Conservation (phyloP, 2,113 vertebrate genomes). For the Eurypyga helias region DNA sequence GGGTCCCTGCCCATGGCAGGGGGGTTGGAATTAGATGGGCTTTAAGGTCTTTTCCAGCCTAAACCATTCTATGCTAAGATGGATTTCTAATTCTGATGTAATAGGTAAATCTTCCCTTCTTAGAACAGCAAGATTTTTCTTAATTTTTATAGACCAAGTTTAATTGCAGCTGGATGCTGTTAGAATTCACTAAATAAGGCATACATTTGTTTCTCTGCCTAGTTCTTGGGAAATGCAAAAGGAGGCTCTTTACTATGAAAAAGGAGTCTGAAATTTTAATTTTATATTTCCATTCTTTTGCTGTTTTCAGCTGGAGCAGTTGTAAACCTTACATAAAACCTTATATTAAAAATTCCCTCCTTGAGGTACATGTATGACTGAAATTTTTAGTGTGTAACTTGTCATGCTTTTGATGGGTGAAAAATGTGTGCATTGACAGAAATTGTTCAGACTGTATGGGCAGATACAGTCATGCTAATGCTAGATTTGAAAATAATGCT, state of each 20-base stretch:
- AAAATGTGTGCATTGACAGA: not conserved
- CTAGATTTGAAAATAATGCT: not conserved
- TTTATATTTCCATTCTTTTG: not conserved
- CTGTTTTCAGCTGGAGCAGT: not conserved
- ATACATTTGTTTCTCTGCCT: not conserved
- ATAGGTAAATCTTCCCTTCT: not conserved
- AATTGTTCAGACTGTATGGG: not conserved
- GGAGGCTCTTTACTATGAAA: not conserved
- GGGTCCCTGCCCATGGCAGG: no score
- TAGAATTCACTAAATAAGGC: not conserved
- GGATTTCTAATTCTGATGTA: not conserved
- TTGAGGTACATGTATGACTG: not conserved
- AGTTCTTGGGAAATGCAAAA: not conserved
- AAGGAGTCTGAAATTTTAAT: not conserved
- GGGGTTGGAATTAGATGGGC: no score
- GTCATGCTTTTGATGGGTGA: not conserved
- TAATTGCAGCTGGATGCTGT: not conserved
- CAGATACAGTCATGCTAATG: not conserved
- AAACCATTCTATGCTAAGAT: not conserved
- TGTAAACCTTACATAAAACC: not conserved
- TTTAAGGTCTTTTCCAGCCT: no score
- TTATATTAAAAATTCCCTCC: not conserved
- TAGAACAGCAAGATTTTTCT: not conserved
- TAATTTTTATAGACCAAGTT: not conserved
- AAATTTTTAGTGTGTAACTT: not conserved